Evolutionary conservation across 1,140 invertebrate species (phyloP).

Genomic region (Apis mellifera): Amel_HAv3.1 CM009936.2:7171501-7172000

Average conservation of each 20-base stretch:
- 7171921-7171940: slow-evolving; percentile 57
- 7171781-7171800: slow-evolving; percentile 55
- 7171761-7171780: slow-evolving; percentile 47
- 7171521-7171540: slow-evolving; percentile 66
- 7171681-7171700: slow-evolving; percentile 57
- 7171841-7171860: slow-evolving; percentile 52
- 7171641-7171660: slow-evolving; percentile 52
- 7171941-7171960: slow-evolving; percentile 59
- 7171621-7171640: slow-evolving; percentile 49
- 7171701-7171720: slow-evolving; percentile 55
- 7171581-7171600: slow-evolving; percentile 60
- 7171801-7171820: slow-evolving; percentile 48
- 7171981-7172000: slow-evolving; percentile 62
- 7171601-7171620: slow-evolving; percentile 55
- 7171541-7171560: slow-evolving; percentile 61
- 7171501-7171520: slow-evolving; percentile 66
- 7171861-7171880: slow-evolving; percentile 28
- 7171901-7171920: slow-evolving; percentile 57
- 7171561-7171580: slow-evolving; percentile 55
- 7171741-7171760: slow-evolving; percentile 53
- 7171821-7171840: slow-evolving; percentile 28
- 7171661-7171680: slow-evolving; percentile 52
- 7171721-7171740: slow-evolving; percentile 53
- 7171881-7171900: slow-evolving; percentile 56
- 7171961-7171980: slow-evolving; percentile 57